These are phyloP conservation scores for Nannoperca australis DNA, from an alignment of 2,797 vertebrate genomes.

Conservation along the genomic window DNA sequence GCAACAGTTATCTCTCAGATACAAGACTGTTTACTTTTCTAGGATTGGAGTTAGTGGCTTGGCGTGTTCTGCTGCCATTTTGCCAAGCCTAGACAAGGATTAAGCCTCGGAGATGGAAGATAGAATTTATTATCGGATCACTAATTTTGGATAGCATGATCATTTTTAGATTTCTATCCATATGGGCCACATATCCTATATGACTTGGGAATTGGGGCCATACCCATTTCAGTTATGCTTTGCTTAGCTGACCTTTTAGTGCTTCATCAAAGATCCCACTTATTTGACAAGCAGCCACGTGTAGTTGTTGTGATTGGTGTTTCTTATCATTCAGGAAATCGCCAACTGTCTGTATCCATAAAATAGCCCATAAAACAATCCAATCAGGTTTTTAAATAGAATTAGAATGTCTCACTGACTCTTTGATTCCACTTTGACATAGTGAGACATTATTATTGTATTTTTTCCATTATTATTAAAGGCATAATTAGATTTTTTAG, in stretches of 20 bases:
- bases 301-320: not conserved
- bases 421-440: not conserved
- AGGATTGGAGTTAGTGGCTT: constrained; percentile 75
- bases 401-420: not conserved
- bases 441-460: not conserved
- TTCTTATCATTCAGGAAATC: constrained; percentile 3
- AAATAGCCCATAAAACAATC: not conserved
- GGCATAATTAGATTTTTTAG: constrained; percentile 31
- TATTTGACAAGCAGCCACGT: not conserved
- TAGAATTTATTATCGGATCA: constrained; percentile 60
- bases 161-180: constrained; percentile 62
- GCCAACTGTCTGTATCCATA: not conserved
- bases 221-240: not conserved
- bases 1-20: constrained; percentile 62
- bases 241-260: not conserved
- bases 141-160: constrained; percentile 52
- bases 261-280: not conserved
- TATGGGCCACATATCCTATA: constrained; percentile 57
- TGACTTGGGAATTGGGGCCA: not conserved
- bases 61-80: constrained; percentile 66
- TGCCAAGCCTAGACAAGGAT: constrained; percentile 75
- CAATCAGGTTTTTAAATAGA: not conserved
- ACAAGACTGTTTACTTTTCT: constrained; percentile 73
- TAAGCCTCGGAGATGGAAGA: constrained; percentile 65
- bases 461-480: not conserved